Conservation (phyloP, 2,797 vertebrate genomes). For the Chaunax sp. region DNA sequence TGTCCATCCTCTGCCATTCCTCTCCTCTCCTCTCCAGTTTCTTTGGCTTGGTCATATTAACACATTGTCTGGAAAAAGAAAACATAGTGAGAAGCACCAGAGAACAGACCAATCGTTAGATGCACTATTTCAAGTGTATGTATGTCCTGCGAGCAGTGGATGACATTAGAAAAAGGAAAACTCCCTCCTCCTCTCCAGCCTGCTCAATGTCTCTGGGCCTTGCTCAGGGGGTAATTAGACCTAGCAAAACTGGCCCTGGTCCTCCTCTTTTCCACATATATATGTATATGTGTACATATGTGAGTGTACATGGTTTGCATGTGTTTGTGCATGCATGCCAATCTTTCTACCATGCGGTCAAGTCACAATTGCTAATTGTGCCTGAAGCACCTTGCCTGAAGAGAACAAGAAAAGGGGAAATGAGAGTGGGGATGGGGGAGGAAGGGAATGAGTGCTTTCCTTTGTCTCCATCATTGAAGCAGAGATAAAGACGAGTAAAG, state of each 20-base stretch:
- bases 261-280: conserved; percentile 54
- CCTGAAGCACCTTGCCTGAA: conserved; percentile 69
- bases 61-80: conserved; percentile 44
- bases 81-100: conserved; percentile 49
- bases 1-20: conserved; percentile 34
- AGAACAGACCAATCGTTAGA: conserved; percentile 55
- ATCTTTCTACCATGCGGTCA: conserved; percentile 78
- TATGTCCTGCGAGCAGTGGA: conserved; percentile 63
- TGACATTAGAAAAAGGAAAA: conserved; percentile 80
- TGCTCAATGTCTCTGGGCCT: conserved; percentile 45
- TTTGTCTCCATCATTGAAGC: conserved; percentile 81
- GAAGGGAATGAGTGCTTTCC: conserved; percentile 74
- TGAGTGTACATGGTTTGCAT: conserved; percentile 29
- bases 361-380: conserved; percentile 82
- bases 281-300: conserved; percentile 22
- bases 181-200: conserved; percentile 52
- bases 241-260: conserved; percentile 65
- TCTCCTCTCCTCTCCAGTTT: conserved; percentile 8
- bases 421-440: conserved; percentile 11
- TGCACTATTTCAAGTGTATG: conserved; percentile 37
- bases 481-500: conserved; percentile 78
- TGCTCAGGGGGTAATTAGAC: conserved; percentile 70
- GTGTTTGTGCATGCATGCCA: conserved; percentile 61
- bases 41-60: conserved; percentile 50
- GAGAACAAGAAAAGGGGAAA: conserved; percentile 58